phyloP scores from a whole-genome alignment of 2,888 invertebrate species.

The Caenorhabditis panamensis region DNA sequence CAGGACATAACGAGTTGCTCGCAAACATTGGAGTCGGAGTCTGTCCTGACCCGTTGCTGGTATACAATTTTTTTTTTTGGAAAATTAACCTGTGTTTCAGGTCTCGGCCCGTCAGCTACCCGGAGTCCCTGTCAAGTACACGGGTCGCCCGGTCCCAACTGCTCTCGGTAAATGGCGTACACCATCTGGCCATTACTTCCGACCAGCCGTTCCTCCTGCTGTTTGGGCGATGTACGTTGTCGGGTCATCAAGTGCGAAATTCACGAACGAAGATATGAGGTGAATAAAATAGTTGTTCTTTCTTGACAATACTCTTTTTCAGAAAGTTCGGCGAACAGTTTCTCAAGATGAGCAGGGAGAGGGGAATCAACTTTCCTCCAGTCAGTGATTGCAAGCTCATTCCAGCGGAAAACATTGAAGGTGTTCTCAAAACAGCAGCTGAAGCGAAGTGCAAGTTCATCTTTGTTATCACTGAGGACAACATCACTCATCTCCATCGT shows the following conservation, averaged over 20 bases:
- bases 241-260: not conserved
- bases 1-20: conserved; percentile 1
- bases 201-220: conserved; percentile 12
- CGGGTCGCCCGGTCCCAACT: not conserved
- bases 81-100: not conserved
- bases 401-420: not conserved
- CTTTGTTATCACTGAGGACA: conserved; percentile 49
- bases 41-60: not conserved
- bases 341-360: not conserved
- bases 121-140: not conserved
- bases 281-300: not conserved
- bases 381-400: conserved; percentile 16
- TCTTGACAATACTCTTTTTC: not conserved
- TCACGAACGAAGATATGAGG: not conserved
- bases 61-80: not conserved
- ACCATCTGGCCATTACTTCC: not conserved
- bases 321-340: conserved; percentile 14
- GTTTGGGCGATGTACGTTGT: conserved; percentile 33
- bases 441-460: conserved; percentile 25
- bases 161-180: conserved; percentile 27
- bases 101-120: not conserved
- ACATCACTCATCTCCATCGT: conserved; percentile 46
- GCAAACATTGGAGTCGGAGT: not conserved
- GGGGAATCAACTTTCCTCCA: conserved; percentile 18
- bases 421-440: not conserved